Base-by-base conservation (phyloP, 1,140 invertebrate genomes). In the Cydia fagiglandana region DNA sequence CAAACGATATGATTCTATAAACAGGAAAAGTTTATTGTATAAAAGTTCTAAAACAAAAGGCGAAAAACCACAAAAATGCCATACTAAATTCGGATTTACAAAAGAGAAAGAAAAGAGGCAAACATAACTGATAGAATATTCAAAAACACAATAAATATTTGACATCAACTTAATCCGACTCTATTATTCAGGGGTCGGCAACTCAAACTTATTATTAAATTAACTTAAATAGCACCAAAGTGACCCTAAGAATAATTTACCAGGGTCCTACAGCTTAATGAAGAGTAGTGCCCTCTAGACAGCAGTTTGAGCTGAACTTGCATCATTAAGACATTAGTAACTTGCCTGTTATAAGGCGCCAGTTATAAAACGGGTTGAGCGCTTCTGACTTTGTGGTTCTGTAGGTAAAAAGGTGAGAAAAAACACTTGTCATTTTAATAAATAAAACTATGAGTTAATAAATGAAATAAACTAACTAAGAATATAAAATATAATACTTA, bases 241-340 rank as follows among this genome's bases (percentile, higher is more conserved):
- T 88, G 88, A 89, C 88, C 90, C 80, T 77, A 88, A 89, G 88
- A 90, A 90, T 90, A 89, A 89, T 89, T 89, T 88, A 90, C 73
- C 82, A 77, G 81, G 75, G 86, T 82, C 80, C 87, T 84, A 81
- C 82, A 81, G 80, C 81, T 76, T 91, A 91, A 91, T 91, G 89
- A 91, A 90, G 88, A 90, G 80, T 87, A 90, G 81, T 89, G 79
- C 86, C 78, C 90, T 88, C 90, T 68, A 80, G 88, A 81, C 84
- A 83, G 79, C 86, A 84, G 82, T 91, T 88, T 88, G 79, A 80
- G 76, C 78, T 83, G 79, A 92, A 92, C 89, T 92, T 90, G 78
- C 73, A 73, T 86, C 86, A 90, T 92, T 91, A 92, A 91, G 88
- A 90, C 87, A 91, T 91, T 90, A 91, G 80, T 80, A 83, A 77